These are phyloP conservation scores for Phaenicophaeus curvirostris DNA, from an alignment of 2,797 vertebrate genomes.

Conservation along the genomic window DNA sequence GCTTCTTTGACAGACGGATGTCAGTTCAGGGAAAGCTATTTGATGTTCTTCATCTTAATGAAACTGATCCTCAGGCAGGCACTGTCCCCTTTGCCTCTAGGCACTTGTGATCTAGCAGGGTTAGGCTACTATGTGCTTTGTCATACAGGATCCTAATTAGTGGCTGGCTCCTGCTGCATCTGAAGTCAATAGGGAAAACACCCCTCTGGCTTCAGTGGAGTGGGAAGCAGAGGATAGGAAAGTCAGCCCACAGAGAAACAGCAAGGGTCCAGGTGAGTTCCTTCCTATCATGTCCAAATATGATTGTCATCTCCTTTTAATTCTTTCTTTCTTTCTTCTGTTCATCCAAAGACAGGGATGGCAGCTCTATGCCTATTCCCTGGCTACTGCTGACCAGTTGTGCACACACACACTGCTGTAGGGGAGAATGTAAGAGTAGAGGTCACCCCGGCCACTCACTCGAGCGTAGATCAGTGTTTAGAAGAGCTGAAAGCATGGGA, in stretches of 20 bases:
- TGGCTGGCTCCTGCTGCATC: conserved; percentile 22
- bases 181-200: conserved; percentile 37
- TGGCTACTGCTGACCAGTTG: background rate
- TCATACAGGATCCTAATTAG: conserved; percentile 68
- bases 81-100: conserved; percentile 45
- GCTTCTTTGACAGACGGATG: conserved; percentile 66
- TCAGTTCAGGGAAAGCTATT: conserved; percentile 47
- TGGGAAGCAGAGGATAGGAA: background rate
- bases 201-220: conserved; percentile 17
- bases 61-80: conserved; percentile 48
- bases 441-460: background rate
- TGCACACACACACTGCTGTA: background rate
- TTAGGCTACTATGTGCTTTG: conserved; percentile 52
- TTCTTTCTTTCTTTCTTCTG: background rate
- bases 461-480: background rate
- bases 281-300: background rate
- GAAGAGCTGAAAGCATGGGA: background rate
- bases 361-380: background rate
- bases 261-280: background rate
- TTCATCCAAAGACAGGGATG: background rate
- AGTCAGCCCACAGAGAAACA: background rate
- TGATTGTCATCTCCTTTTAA: background rate
- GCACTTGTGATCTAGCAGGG: conserved; percentile 21
- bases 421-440: background rate
- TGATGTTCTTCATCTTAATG: conserved; percentile 64